phyloP scores from a whole-genome alignment of 2,888 invertebrate genomes.

The Spisula solida region DNA sequence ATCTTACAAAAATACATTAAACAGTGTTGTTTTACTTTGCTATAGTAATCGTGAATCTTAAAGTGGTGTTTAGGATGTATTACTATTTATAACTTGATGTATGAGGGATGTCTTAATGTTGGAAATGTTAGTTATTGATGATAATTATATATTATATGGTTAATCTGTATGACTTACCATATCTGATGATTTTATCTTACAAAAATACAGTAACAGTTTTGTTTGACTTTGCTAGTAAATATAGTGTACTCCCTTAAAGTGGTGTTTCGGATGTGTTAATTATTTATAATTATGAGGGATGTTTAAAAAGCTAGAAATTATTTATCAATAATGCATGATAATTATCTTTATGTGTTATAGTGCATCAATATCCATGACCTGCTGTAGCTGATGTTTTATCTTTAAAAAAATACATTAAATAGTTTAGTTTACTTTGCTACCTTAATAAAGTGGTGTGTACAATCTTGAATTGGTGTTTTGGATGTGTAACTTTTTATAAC shows the following conservation, averaged over 20 bases:
- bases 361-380: neutral
- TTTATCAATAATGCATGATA: neutral
- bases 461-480: neutral
- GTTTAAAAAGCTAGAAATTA: neutral
- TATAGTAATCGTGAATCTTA: neutral
- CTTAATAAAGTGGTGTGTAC: neutral
- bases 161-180: too few species aligned
- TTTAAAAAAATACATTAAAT: neutral
- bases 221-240: too few species aligned
- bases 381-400: neutral
- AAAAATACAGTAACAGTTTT: too few species aligned
- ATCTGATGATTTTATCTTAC: too few species aligned
- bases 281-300: too few species aligned
- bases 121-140: too few species aligned
- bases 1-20: conserved; percentile 14
- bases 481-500: neutral
- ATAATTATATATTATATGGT: too few species aligned
- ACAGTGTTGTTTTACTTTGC: neutral
- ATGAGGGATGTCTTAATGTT: too few species aligned
- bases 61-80: neutral
- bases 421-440: neutral
- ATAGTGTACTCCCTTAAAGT: too few species aligned
- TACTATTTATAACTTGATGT: too few species aligned
- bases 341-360: neutral
- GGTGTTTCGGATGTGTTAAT: too few species aligned